A percentile compares a stretch with the other conserved stretches of the same genome.
Evolutionary conservation across 2,888 invertebrate genomes (phyloP).

Genomic region (Pomacea canaliculata): DNA sequence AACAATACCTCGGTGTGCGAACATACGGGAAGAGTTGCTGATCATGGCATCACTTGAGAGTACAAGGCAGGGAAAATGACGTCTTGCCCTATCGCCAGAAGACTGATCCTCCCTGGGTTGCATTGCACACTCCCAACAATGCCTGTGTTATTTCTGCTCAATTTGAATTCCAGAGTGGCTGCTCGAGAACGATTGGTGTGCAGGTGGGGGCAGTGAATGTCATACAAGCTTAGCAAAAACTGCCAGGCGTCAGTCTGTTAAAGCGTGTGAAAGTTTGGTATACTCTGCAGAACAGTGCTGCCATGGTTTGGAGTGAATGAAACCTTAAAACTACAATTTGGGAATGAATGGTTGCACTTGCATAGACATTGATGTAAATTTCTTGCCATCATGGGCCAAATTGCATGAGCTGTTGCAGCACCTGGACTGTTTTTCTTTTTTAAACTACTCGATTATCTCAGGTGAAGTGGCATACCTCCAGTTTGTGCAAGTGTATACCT

Average conservation of each 20-base stretch:
- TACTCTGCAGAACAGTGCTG: not conserved
- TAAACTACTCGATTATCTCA: not conserved
- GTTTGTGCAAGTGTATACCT: not conserved
- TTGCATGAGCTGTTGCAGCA: not conserved
- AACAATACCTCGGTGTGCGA: too few relatives aligned
- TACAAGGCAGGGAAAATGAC: too few relatives aligned
- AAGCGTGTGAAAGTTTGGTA: not conserved
- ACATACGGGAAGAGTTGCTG: too few relatives aligned
- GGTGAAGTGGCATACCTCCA: not conserved
- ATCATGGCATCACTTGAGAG: too few relatives aligned
- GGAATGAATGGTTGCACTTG: too few relatives aligned
- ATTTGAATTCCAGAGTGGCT: constrained; percentile 17
- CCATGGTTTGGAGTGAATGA: not conserved
- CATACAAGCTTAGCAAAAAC: not conserved
- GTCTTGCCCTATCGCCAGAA: too few relatives aligned
- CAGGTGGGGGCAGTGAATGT: not conserved
- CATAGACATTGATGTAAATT: not conserved
- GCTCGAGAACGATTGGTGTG: not conserved
- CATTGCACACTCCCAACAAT: not conserved
- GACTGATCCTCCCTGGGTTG: too few relatives aligned
- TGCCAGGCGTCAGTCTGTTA: not conserved
- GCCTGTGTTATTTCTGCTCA: constrained; percentile 24
- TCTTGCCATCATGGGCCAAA: not conserved
- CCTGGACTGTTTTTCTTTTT: not conserved
- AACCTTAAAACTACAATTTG: too few relatives aligned